Evolutionary conservation across 2,888 invertebrate genomes (phyloP).

Genomic region (Oscheius sp.): DNA sequence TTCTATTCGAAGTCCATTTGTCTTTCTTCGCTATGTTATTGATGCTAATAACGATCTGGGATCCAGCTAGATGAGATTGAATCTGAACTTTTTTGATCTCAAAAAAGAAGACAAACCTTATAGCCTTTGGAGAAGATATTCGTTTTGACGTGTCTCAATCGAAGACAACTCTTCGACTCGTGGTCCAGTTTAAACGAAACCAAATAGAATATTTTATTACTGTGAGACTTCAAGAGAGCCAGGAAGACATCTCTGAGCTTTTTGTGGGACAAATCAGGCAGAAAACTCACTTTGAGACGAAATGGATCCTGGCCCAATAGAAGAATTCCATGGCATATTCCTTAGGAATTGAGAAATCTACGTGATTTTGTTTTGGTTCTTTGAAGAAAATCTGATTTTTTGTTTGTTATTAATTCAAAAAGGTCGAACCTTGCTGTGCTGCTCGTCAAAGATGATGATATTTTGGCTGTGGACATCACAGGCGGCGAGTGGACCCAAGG

Average conservation of each 20-base stretch:
- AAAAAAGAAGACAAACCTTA: neutral
- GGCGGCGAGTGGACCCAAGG: conserved; percentile 25
- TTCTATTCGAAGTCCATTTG: neutral
- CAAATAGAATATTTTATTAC: conserved; percentile 25
- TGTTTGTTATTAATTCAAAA: neutral
- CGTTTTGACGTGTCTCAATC: conserved; percentile 20
- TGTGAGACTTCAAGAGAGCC: conserved; percentile 20
- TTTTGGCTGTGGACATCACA: neutral
- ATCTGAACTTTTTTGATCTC: neutral
- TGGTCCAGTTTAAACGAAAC: conserved; percentile 23
- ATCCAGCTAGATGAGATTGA: conserved; percentile 24
- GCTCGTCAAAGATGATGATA: conserved; percentile 20
- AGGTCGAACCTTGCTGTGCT: conserved; percentile 1
- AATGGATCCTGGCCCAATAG: conserved; percentile 26
- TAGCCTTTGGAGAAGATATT: conserved; percentile 24
- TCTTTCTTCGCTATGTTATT: conserved; percentile 18
- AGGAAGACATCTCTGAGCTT: conserved; percentile 14
- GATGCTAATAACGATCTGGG: conserved; percentile 27
- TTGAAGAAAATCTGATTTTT: neutral
- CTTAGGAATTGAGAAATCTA: neutral
- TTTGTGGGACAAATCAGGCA: neutral
- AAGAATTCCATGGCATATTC: conserved; percentile 12
- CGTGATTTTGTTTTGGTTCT: neutral
- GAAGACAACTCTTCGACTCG: conserved; percentile 6
- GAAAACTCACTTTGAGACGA: neutral